Conservation (phyloP, 2,888 invertebrate genomes). For the Pecten maximus region DNA sequence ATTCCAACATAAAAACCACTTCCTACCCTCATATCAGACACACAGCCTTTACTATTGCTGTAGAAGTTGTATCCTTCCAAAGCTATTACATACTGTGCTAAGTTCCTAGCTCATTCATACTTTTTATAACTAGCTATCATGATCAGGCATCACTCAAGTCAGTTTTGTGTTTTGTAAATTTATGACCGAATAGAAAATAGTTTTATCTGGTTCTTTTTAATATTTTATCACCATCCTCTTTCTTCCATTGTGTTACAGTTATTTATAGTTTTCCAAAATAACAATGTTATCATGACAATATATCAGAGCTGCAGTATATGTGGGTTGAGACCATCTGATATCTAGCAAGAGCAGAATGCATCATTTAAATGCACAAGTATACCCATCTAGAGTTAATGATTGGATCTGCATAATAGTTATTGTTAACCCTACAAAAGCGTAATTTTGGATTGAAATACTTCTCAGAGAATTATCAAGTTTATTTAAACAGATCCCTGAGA, state of each 20-base stretch:
- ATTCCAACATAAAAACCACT: constrained; percentile 12
- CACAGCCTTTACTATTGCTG: background rate
- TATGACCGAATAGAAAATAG: background rate
- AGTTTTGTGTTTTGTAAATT: background rate
- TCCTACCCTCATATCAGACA: constrained; percentile 1
- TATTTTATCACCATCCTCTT: background rate
- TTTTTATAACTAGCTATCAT: background rate
- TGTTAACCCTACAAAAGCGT: no score
- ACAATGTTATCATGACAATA: background rate
- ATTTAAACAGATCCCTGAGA: background rate
- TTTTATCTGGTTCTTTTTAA: background rate
- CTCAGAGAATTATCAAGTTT: background rate
- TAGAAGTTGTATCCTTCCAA: background rate
- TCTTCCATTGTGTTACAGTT: no score
- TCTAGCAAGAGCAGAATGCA: no score
- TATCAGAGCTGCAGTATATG: no score
- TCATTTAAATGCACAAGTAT: no score
- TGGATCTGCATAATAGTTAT: no score
- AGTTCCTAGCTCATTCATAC: background rate
- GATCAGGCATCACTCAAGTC: background rate
- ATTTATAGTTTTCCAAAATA: background rate
- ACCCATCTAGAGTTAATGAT: no score
- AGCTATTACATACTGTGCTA: constrained; percentile 20
- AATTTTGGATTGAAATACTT: no score
- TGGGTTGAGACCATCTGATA: no score